Evolutionary conservation across 1,140 invertebrate genomes (phyloP).

Genomic region (Drosophila simulans): DNA sequence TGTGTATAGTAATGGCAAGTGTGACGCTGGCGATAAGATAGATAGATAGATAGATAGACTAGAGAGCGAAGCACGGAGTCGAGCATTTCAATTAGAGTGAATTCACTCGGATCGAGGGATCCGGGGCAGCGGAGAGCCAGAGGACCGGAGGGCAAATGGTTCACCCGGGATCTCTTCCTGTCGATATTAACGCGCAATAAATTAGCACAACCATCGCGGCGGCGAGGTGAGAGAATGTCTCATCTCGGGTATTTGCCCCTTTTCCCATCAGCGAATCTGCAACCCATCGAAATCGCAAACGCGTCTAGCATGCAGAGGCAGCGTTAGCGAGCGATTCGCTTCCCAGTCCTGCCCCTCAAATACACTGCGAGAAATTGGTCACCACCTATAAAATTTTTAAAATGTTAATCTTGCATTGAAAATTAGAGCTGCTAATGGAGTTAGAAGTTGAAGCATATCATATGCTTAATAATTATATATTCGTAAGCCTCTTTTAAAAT

Average conservation of each 20-base stretch:
- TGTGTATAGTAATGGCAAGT: constrained; percentile 49
- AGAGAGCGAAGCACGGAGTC: constrained; percentile 1
- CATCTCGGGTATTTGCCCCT: constrained; percentile 13
- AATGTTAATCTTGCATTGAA: neutral
- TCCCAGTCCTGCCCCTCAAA: constrained; percentile 4
- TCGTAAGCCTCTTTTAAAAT: no score
- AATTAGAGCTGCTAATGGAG: no score
- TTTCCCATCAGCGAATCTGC: constrained; percentile 9
- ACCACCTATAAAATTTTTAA: neutral
- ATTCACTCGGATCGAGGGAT: neutral
- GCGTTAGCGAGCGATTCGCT: constrained; percentile 51
- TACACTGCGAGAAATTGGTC: constrained; percentile 3
- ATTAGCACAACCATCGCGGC: constrained; percentile 73
- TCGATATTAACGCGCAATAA: constrained; percentile 84
- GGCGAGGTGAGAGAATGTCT: constrained; percentile 64
- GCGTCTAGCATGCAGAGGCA: constrained; percentile 65
- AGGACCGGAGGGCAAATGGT: constrained; percentile 8
- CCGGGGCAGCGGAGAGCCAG: neutral
- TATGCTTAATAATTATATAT: neutral
- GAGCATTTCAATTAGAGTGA: constrained; percentile 71
- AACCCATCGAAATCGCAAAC: constrained; percentile 30
- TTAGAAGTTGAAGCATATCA: no score
- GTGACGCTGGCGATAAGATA: constrained; percentile 69
- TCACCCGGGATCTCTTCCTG: constrained; percentile 58
- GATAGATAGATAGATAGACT: constrained; percentile 13